phyloP scores from a whole-genome alignment of 2,797 vertebrate species.

The Eulemur albifrons region DNA sequence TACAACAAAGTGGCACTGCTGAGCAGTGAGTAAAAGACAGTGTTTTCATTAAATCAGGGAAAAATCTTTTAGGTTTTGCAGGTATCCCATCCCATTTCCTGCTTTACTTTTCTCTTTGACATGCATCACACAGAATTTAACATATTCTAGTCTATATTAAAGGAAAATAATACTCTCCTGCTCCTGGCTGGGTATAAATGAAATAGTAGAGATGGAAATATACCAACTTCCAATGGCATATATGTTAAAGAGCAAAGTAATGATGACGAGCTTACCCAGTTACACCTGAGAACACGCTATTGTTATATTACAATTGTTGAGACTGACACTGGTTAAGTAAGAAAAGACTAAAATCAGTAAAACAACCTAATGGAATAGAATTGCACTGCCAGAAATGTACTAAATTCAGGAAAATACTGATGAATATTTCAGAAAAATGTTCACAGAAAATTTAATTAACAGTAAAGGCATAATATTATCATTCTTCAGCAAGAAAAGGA shows the following conservation, averaged over 20 bases:
- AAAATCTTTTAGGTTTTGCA: neutral
- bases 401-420: neutral
- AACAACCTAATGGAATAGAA: neutral
- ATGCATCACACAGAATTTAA: neutral
- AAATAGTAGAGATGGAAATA: neutral
- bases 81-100: neutral
- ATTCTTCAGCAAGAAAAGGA: neutral
- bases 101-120: neutral
- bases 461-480: neutral
- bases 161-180: neutral
- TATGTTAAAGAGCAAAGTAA: neutral
- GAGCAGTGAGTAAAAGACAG: neutral
- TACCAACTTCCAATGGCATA: neutral
- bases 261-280: no score
- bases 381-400: neutral
- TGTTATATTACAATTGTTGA: neutral
- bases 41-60: neutral
- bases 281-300: neutral
- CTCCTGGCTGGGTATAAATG: neutral
- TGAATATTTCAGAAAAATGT: neutral
- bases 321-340: neutral
- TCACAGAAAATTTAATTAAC: neutral
- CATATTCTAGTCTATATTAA: neutral
- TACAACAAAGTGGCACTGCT: neutral
- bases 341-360: neutral